Evolutionary conservation across 2,888 invertebrate species (phyloP).

Genomic region (Drosophila prolongata): DNA sequence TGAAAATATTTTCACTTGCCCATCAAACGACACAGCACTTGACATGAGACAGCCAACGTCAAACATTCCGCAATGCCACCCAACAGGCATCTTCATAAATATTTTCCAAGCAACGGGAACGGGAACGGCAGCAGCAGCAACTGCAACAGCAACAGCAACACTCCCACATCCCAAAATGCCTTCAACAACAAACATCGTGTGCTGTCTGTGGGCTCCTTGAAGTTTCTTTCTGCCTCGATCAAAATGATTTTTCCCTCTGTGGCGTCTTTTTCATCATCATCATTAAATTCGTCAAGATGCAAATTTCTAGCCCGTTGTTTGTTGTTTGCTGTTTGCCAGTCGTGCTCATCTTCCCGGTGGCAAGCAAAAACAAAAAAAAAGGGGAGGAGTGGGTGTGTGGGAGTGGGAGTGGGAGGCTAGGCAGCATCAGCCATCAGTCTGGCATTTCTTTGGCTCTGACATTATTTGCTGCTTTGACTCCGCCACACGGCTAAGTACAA

Average conservation of each 20-base stretch:
- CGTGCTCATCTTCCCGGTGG: slow-evolving; percentile 74
- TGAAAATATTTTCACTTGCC: slow-evolving; percentile 81
- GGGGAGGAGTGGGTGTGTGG: slow-evolving; percentile 22
- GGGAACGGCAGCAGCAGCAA: slow-evolving; percentile 40
- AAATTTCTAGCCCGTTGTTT: slow-evolving; percentile 64
- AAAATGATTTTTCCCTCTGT: slow-evolving; percentile 66
- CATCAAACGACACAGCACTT: slow-evolving; percentile 64
- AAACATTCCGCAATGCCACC: slow-evolving; percentile 79
- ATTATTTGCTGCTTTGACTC: slow-evolving; percentile 45
- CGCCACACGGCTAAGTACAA: slow-evolving; percentile 46
- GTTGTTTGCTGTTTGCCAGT: slow-evolving; percentile 58
- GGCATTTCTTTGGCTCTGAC: slow-evolving; percentile 38
- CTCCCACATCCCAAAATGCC: slow-evolving; percentile 71
- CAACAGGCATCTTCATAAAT: slow-evolving; percentile 81
- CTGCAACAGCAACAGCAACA: slow-evolving; percentile 57
- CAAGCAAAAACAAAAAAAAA: slow-evolving; percentile 8
- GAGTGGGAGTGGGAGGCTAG: slow-evolving; percentile 48
- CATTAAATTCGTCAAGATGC: slow-evolving; percentile 81
- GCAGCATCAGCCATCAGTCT: slow-evolving; percentile 14
- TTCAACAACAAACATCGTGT: slow-evolving; percentile 71
- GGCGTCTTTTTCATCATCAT: slow-evolving; percentile 80
- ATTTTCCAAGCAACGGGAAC: slow-evolving; percentile 50
- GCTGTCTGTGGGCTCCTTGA: slow-evolving; percentile 71
- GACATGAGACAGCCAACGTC: slow-evolving; percentile 74
- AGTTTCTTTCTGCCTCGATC: slow-evolving; percentile 72